Conservation (phyloP, 2,888 invertebrate species). For the Tricholauxania praeusta region DNA sequence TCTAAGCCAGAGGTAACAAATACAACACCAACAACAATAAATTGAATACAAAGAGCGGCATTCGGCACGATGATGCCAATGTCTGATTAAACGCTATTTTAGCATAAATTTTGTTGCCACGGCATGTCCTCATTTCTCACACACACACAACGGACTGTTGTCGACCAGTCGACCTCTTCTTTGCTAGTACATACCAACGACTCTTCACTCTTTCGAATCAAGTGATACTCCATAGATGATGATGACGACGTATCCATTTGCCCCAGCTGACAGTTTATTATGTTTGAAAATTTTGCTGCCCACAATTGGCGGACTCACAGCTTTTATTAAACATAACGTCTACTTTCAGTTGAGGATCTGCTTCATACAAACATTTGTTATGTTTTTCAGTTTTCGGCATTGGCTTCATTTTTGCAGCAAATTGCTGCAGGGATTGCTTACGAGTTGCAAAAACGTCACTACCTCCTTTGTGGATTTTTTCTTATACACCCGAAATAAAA, state of each 20-base stretch:
- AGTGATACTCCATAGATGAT: background rate
- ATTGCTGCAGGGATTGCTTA: slow-evolving; percentile 26
- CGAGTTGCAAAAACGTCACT: slow-evolving; percentile 6
- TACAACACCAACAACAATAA: slow-evolving; percentile 2
- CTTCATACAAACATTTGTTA: slow-evolving; percentile 16
- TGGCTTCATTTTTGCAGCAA: slow-evolving; percentile 42
- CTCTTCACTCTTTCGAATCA: too few relatives aligned
- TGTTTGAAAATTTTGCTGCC: slow-evolving; percentile 10
- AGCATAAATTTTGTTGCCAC: slow-evolving; percentile 22
- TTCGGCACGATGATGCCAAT: slow-evolving; percentile 15
- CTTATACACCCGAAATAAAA: too few relatives aligned
- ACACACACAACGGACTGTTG: background rate
- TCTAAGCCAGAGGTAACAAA: slow-evolving; percentile 17
- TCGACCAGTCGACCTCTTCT: background rate
- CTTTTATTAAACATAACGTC: background rate
- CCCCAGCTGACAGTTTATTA: slow-evolving; percentile 25
- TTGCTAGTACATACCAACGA: background rate
- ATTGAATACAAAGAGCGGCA: background rate
- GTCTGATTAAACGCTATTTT: slow-evolving; percentile 28
- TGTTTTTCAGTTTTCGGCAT: slow-evolving; percentile 39
- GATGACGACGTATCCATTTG: slow-evolving; percentile 14
- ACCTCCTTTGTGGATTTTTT: background rate
- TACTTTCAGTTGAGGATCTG: background rate
- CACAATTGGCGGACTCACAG: too few relatives aligned
- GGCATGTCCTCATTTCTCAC: slow-evolving; percentile 10